Percentiles rank a stretch among this genome's conserved stretches.
phyloP scores from a whole-genome alignment of 2,113 vertebrate genomes.

The Phyllostomus discolor region DNA sequence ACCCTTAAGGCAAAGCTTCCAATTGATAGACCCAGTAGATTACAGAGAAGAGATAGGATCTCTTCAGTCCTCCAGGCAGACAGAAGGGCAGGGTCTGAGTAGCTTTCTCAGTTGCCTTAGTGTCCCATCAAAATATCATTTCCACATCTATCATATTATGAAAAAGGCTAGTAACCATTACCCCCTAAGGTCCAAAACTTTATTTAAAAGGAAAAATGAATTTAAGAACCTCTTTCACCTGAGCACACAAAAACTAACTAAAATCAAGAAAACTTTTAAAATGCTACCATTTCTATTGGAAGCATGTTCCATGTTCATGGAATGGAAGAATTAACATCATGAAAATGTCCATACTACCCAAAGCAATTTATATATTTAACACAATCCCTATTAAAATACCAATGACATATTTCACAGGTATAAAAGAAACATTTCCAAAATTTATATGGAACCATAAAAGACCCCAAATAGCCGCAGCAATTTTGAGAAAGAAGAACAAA shows the following conservation, averaged over 20 bases:
- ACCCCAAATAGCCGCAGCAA: too few species aligned
- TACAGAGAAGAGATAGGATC: neutral
- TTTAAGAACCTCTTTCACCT: constrained; percentile 6
- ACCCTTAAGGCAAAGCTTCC: neutral
- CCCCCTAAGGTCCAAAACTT: neutral
- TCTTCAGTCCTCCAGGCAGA: neutral
- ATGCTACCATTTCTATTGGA: neutral
- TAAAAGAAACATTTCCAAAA: too few species aligned
- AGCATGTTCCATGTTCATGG: too few species aligned
- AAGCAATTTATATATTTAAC: too few species aligned
- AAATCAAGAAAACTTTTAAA: neutral
- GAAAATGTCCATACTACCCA: too few species aligned
- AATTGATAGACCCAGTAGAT: neutral
- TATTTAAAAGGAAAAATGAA: constrained; percentile 7
- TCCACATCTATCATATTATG: neutral
- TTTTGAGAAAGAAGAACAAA: too few species aligned
- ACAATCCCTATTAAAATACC: too few species aligned
- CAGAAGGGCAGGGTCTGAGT: neutral
- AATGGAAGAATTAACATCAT: too few species aligned
- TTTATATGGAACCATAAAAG: too few species aligned
- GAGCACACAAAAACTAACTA: neutral
- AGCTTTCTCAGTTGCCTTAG: neutral
- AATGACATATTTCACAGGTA: too few species aligned
- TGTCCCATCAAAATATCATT: neutral
- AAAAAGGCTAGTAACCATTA: neutral